Evolutionary conservation across 2,113 vertebrate species (phyloP).

Genomic region (Oceanodroma tethys): DNA sequence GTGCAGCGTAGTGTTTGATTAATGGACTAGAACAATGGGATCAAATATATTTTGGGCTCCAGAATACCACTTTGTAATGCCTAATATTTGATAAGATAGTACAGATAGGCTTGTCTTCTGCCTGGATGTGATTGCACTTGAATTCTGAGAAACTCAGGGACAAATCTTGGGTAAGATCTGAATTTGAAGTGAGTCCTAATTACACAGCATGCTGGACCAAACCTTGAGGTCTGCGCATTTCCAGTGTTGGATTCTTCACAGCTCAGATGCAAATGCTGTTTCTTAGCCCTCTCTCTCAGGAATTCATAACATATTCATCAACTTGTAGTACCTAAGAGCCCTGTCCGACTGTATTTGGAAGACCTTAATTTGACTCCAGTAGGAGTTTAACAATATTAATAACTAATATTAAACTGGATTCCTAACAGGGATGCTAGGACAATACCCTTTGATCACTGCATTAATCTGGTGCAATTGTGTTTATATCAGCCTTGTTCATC

Average conservation of each 20-base stretch:
- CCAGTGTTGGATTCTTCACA: neutral
- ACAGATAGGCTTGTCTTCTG: constrained; percentile 18
- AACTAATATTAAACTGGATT: constrained; percentile 14
- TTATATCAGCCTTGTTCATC: constrained; percentile 23
- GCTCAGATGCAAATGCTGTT: constrained; percentile 35
- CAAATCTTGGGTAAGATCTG: constrained; percentile 19
- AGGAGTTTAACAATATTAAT: constrained; percentile 38
- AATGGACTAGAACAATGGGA: constrained; percentile 24
- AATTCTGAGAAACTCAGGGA: constrained; percentile 10
- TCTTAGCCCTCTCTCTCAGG: neutral
- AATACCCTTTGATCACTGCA: constrained; percentile 14
- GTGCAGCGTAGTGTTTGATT: neutral
- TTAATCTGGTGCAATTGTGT: constrained; percentile 31
- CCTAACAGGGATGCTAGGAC: neutral
- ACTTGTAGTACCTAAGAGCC: constrained; percentile 54
- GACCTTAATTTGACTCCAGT: constrained; percentile 13
- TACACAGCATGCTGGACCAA: neutral
- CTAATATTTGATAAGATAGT: constrained; percentile 36
- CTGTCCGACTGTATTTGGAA: constrained; percentile 19
- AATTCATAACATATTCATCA: constrained; percentile 27
- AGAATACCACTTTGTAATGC: constrained; percentile 18
- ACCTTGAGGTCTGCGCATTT: neutral
- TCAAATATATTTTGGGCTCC: constrained; percentile 29
- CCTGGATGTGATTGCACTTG: neutral
- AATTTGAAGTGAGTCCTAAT: constrained; percentile 45